Percentiles rank a stretch among this genome's conserved stretches.
Evolutionary conservation across 2,888 invertebrate genomes (phyloP).

Genomic region (Philopedon plagiatum): DNA sequence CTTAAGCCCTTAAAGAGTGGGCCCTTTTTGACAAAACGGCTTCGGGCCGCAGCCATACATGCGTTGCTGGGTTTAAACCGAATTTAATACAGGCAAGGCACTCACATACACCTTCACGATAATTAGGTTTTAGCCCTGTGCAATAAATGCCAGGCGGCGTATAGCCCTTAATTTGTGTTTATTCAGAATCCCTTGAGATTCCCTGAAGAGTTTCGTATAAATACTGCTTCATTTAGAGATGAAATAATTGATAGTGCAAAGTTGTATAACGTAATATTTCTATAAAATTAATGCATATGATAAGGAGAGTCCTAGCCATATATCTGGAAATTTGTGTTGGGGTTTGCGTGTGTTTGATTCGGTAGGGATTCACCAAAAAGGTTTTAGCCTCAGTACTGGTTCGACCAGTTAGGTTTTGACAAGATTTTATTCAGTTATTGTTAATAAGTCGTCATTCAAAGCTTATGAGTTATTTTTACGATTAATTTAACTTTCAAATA

Average conservation of each 20-base stretch:
- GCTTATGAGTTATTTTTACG: too few species aligned
- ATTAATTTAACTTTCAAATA: too few species aligned
- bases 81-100: slow-evolving; percentile 40
- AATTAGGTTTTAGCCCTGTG: slow-evolving; percentile 39
- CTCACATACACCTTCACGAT: slow-evolving; percentile 42
- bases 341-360: too few species aligned
- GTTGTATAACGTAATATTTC: too few species aligned
- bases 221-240: slow-evolving; percentile 61
- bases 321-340: too few species aligned
- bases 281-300: too few species aligned
- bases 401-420: too few species aligned
- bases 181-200: slow-evolving; percentile 55
- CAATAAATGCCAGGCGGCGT: slow-evolving; percentile 42
- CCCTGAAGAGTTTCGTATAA: slow-evolving; percentile 58
- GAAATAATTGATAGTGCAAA: slow-evolving; percentile 62
- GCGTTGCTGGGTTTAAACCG: slow-evolving; percentile 42
- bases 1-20: slow-evolving; percentile 40
- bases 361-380: too few species aligned
- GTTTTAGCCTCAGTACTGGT: too few species aligned
- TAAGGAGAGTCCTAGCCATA: too few species aligned
- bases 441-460: too few species aligned
- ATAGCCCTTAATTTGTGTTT: slow-evolving; percentile 51
- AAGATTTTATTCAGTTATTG: too few species aligned
- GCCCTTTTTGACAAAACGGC: slow-evolving; percentile 35
- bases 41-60: slow-evolving; percentile 32